Conservation (phyloP, 1,140 invertebrate species). For the Zaprionus kolodkinae region DNA sequence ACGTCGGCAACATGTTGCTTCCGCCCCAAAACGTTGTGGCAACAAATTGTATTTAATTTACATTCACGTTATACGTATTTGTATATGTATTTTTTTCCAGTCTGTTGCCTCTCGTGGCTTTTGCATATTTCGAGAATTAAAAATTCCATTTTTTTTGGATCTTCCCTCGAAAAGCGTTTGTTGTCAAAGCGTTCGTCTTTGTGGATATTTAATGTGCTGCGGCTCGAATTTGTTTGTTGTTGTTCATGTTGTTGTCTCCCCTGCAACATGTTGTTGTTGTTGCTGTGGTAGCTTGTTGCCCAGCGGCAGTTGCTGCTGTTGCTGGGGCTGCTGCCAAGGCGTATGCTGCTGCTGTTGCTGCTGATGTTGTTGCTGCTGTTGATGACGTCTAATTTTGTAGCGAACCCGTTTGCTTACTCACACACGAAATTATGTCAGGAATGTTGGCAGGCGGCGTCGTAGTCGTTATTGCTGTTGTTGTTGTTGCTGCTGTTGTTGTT, state of each 20-base stretch:
- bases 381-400: conserved; percentile 76
- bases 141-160: conserved; percentile 54
- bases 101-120: conserved; percentile 19
- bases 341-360: conserved; percentile 29
- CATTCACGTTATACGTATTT: conserved; percentile 19
- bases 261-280: conserved; percentile 36
- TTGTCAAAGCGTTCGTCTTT: conserved; percentile 37
- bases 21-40: conserved; percentile 15
- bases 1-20: conserved; percentile 74
- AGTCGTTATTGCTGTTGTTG: conserved; percentile 19
- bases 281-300: conserved; percentile 8
- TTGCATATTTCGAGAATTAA: conserved; percentile 55
- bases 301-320: conserved; percentile 22
- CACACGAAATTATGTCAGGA: conserved; percentile 80
- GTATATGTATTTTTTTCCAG: conserved; percentile 15
- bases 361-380: conserved; percentile 45
- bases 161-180: conserved; percentile 3
- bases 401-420: conserved; percentile 81
- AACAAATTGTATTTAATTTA: conserved; percentile 42
- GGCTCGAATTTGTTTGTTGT: conserved; percentile 23
- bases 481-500: conserved; percentile 1
- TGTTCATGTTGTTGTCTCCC: conserved; percentile 15
- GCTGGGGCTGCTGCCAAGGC: conserved; percentile 18
- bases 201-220: conserved; percentile 38
- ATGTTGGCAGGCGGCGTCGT: conserved; percentile 63